Conservation (phyloP, 2,113 vertebrate genomes). For the Heterochromis multidens region DNA sequence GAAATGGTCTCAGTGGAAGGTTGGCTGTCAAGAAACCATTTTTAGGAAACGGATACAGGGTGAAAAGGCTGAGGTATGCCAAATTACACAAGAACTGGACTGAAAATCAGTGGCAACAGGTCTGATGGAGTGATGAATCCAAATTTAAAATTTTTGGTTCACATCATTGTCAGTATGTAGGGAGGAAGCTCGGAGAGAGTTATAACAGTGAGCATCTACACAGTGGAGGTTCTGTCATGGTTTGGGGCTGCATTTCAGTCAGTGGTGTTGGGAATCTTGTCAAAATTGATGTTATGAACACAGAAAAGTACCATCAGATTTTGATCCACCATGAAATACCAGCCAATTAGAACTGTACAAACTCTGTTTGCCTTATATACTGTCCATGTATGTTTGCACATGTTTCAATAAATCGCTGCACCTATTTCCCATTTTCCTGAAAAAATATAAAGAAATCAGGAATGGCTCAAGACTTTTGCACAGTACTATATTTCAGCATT, state of each 20-base stretch:
- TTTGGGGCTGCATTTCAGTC: neutral
- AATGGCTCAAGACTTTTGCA: neutral
- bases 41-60: neutral
- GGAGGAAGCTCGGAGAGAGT: no score
- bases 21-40: neutral
- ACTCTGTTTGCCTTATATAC: neutral
- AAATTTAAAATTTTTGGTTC: neutral
- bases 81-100: neutral
- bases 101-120: neutral
- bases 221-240: neutral
- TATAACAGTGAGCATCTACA: neutral
- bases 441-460: neutral
- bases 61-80: neutral
- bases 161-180: neutral
- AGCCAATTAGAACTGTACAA: neutral
- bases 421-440: neutral
- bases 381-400: neutral
- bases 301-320: neutral
- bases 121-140: no score
- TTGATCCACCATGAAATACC: neutral
- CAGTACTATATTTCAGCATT: neutral
- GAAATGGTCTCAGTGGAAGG: neutral
- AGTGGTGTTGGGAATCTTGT: neutral
- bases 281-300: neutral
- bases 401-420: neutral